Conservation (phyloP, 2,797 vertebrate species). For the Pempheris klunzingeri region DNA sequence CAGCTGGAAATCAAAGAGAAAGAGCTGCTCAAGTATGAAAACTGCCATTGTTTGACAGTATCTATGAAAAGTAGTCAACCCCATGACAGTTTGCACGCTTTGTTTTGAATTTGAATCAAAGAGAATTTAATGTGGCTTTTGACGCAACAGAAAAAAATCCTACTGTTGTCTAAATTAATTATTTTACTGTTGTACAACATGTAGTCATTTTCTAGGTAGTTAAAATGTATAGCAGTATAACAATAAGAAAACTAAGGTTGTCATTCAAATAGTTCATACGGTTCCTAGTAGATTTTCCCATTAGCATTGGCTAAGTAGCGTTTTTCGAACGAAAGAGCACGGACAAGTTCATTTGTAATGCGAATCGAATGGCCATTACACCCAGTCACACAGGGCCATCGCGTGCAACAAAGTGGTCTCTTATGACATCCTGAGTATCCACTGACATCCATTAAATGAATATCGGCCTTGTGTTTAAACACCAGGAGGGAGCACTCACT, state of each 20-base stretch:
- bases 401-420: constrained; percentile 40
- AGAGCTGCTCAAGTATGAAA: constrained; percentile 92
- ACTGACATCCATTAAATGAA: constrained; percentile 40
- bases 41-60: background rate
- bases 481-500: constrained; percentile 94
- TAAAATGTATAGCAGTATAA: background rate
- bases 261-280: background rate
- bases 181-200: too few relatives aligned
- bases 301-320: constrained; percentile 4
- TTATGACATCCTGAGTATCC: constrained; percentile 1
- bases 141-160: background rate
- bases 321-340: constrained; percentile 13
- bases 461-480: constrained; percentile 57
- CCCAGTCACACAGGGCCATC: constrained; percentile 12
- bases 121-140: background rate
- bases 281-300: constrained; percentile 11
- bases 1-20: constrained; percentile 98
- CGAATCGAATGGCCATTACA: constrained; percentile 25
- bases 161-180: background rate
- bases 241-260: constrained; percentile 6
- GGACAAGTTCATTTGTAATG: constrained; percentile 27
- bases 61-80: background rate
- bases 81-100: background rate
- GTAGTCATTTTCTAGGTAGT: background rate
- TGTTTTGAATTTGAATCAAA: constrained; percentile 1